A percentile compares a stretch with the other conserved stretches of the same genome.
phyloP scores from a whole-genome alignment of 2,888 invertebrate species.

The Watsonalla binaria region DNA sequence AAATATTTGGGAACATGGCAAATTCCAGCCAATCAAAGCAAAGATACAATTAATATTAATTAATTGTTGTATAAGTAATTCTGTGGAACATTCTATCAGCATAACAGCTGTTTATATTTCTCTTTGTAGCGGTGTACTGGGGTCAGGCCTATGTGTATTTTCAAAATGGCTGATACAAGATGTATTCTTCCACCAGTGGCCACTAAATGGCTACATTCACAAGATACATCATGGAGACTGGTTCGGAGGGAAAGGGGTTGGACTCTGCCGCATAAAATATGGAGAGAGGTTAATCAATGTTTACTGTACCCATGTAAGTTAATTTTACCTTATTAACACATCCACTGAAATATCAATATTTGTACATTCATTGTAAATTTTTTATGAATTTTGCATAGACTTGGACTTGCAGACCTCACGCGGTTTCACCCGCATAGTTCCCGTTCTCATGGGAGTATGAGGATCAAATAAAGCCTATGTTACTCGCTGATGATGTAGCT shows the following conservation, averaged over 20 bases:
- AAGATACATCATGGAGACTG: constrained; percentile 98
- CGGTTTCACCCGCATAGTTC: no score
- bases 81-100: no score
- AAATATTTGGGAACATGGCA: no score
- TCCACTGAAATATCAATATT: not conserved
- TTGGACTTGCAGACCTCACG: no score
- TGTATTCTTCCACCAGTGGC: constrained; percentile 94
- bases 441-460: no score
- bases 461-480: no score
- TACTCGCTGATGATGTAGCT: no score
- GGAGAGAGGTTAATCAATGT: constrained; percentile 86
- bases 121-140: constrained; percentile 89
- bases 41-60: no score
- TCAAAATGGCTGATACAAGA: constrained; percentile 91
- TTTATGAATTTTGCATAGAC: no score
- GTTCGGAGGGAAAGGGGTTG: constrained; percentile 98
- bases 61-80: no score
- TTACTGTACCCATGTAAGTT: constrained; percentile 95
- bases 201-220: constrained; percentile 98
- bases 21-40: no score
- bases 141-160: constrained; percentile 93
- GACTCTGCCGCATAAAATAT: constrained; percentile 85
- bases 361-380: not conserved
- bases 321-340: not conserved
- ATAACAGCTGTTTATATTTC: not conserved